Base-by-base conservation (phyloP, 2,113 vertebrate genomes). In the Balaenoptera acutorostrata region DNA sequence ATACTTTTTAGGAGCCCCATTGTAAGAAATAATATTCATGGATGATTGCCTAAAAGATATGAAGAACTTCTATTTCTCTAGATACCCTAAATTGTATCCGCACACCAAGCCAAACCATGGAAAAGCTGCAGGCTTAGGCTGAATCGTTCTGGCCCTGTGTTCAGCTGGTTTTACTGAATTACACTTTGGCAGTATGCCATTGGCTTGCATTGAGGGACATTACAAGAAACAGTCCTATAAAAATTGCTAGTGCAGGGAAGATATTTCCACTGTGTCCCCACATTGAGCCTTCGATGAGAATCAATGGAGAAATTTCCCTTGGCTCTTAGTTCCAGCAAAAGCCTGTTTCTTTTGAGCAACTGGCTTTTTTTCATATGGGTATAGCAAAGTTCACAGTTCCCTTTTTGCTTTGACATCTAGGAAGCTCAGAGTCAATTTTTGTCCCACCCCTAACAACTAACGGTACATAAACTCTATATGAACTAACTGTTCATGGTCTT, bases 101-200 rank as follows among this genome's bases (percentile, higher is more conserved):
- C 14, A 71, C 71, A 83, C 85, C 63, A 69, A 93, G 89, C 86
- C 93, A 96, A 93, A 83, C 33, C 90, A 95, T 82, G 88, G 83
- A 77, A 94, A 94, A 86, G 68, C 44, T 75, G 87, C 68, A 92
- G 83, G 89, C 63, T 33, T 69, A 80, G 78, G 63, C 78, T 84
- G 92, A 95, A 69, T 29, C 6, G 41, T 39, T 89, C 82, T 87
- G 89, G 95, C 74, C 81, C 46, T 6, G 1, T 64, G 68, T n/a
- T 66, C 86, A 92, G 68, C 31, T 64, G 66, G 61, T 92, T 88
- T 97, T 87, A 96, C 97, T 95, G 96, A 95, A 89, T 95, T 97
- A 97, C 97, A 87, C 98, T 82, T 94, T 97, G 97, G 97, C 96
- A 92, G 66, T 55, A 11, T 86, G 91, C 97, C 97, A 96, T 5